Base-by-base conservation (phyloP, 2,888 invertebrate species). In the Andrena praecox region DNA sequence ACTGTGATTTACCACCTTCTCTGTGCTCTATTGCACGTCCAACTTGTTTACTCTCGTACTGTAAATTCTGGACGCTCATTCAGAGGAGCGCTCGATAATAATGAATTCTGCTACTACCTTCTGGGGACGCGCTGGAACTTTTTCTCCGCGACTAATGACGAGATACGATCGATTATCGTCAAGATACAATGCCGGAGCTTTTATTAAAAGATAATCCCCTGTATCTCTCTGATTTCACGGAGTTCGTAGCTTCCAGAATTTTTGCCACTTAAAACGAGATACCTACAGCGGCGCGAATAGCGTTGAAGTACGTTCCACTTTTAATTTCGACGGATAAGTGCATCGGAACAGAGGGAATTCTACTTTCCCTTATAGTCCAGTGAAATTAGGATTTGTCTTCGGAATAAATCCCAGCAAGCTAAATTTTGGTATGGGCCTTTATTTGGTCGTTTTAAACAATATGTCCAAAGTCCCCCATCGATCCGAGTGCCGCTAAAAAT, bases 141-240 rank as follows among this genome's bases (percentile, higher is more conserved):
- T 16, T 42, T 16, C 42, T 42, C 12, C 42, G 42, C 12, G 42
- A 42, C 42, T 16, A 59, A 24, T 10, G n/a, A 52, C 31, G 35
- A 48, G 33, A 48, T 63, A 16, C 20, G 10, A 42, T 69, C 27
- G 20, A 77, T 59, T 35, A 20, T 16, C 12, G 27, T 33, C n/a
- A 27, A 54, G 75, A 75, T 74, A 68, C 42, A 42, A 24, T 52
- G 29, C 35, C 7, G 73, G 31, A 52, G 59, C 7, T 59, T 62
- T 52, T 35, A 52, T 66, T 74, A 74, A 67, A 52, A 60, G 48
- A 74, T 74, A 67, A 67, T 12, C n/a, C 29, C 4, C 20, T 20
- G 3, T 62, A 74, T n/a, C 48, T 67, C 74, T 35, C 4, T 54
- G 54, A n/a, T 52, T 52, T 27, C 62, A 33, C 24, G 31, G 12